These are phyloP conservation scores for Scleropages formosus DNA, from an alignment of 2,797 vertebrate genomes.

Conservation along the genomic window DNA sequence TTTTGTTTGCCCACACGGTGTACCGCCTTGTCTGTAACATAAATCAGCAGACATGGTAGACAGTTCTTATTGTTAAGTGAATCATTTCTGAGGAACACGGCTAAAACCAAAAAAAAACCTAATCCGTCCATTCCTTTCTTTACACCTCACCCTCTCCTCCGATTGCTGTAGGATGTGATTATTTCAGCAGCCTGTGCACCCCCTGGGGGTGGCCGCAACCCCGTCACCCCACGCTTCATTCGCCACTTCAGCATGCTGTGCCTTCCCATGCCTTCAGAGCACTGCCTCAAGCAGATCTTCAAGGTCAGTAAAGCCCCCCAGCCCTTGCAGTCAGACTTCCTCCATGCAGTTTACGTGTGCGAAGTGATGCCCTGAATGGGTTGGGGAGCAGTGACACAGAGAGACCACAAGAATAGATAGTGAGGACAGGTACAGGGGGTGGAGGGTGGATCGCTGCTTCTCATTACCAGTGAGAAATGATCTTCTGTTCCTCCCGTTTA, in stretches of 20 bases:
- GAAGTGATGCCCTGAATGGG: no score
- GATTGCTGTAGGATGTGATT: conserved; percentile 70
- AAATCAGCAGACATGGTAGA: no score
- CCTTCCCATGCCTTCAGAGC: conserved; percentile 77
- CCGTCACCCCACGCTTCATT: conserved; percentile 78
- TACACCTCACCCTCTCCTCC: background rate
- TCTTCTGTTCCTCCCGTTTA: background rate
- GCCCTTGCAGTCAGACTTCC: background rate
- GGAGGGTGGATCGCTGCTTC: no score
- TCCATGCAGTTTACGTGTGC: no score
- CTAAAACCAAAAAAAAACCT: no score
- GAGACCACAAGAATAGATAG: background rate
- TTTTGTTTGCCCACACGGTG: background rate
- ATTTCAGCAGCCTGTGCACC: conserved; percentile 78
- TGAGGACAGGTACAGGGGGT: no score
- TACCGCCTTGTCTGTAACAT: background rate
- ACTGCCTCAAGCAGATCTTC: conserved; percentile 83
- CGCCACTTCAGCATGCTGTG: conserved; percentile 82
- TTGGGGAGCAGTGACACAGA: no score
- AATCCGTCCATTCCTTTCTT: background rate
- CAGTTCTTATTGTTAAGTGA: no score
- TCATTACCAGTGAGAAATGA: background rate
- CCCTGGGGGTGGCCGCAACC: conserved; percentile 82
- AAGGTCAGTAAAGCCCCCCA: conserved; percentile 56
- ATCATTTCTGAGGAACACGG: no score